Base-by-base conservation (phyloP, 2,113 vertebrate genomes). In the Variabilichromis moorii region DNA sequence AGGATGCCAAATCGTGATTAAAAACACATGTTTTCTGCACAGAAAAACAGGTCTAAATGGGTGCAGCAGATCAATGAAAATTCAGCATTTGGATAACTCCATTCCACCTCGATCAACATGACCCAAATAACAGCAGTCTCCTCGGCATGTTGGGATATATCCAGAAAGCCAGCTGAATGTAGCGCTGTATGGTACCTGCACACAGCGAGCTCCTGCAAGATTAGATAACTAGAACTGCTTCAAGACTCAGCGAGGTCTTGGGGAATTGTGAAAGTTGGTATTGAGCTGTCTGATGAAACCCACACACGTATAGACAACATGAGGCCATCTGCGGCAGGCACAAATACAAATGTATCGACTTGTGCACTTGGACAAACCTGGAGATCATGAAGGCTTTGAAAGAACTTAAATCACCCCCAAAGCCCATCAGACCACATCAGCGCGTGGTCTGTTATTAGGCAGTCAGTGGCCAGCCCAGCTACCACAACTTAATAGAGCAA, bases 91-190 rank as follows among this genome's bases (percentile, higher is more conserved):
- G 45, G 88, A 90, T 51, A 89, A 33, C 80, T 91, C 78, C 33
- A 82, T 88, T 85, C n/a, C 59, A 84, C 78, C 26, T 61, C 73
- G 54, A 91, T 85, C 88, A 81, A 85, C 82, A 63, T 88, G 83
- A 93, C 92, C 90, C 57, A 91, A 90, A 94, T 94, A 89, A 82
- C 45, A 66, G 47, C 55, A 87, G 61, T 89, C 86, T 91, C 61
- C 21, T 40, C 81, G 35, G 83, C 86, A 83, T 85, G 90, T 92
- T 82, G 26, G 82, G 86, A 85, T 83, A 90, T 84, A 88, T 92
- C 85, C 85, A 81, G 9, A 2, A 78, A 83, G 88, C 86, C 90
- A 90, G 87, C 24, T 85, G 86, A 76, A 85, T 88, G 81, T 80
- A 76, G 28, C 33, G 1, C 82, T 47, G 57, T 51, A 90, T 63